Evolutionary conservation across 2,113 vertebrate genomes (phyloP).

Genomic region (Orthonyx spaldingii): DNA sequence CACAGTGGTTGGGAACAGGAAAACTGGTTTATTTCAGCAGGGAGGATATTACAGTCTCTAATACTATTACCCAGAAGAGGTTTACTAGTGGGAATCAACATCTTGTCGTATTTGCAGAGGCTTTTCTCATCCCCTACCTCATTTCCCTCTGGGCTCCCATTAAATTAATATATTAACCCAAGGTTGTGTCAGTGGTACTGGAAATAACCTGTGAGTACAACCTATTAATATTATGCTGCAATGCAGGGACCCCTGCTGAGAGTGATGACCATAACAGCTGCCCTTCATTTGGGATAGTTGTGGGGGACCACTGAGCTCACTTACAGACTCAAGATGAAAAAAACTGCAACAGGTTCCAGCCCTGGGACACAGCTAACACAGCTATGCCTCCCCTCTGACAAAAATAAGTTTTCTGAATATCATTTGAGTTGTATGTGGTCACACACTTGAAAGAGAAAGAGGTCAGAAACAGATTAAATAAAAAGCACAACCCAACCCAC

Average conservation of each 20-base stretch:
- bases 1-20: neutral
- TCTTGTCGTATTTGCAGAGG: neutral
- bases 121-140: neutral
- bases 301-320: neutral
- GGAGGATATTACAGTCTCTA: neutral
- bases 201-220: neutral
- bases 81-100: constrained; percentile 18
- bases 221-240: neutral
- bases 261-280: neutral
- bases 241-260: neutral
- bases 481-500: neutral
- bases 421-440: neutral
- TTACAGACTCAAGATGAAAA: neutral
- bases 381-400: neutral
- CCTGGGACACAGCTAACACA: neutral
- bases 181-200: neutral
- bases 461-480: neutral
- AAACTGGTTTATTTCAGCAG: constrained; percentile 13
- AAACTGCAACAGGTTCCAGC: neutral
- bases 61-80: neutral
- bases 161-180: constrained; percentile 16
- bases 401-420: neutral
- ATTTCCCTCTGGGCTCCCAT: constrained; percentile 6
- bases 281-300: neutral
- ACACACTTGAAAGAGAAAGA: neutral